Percentiles rank a stretch among this genome's conserved stretches.
phyloP scores from a whole-genome alignment of 2,888 invertebrate genomes.

The Keiferia lycopersicella region DNA sequence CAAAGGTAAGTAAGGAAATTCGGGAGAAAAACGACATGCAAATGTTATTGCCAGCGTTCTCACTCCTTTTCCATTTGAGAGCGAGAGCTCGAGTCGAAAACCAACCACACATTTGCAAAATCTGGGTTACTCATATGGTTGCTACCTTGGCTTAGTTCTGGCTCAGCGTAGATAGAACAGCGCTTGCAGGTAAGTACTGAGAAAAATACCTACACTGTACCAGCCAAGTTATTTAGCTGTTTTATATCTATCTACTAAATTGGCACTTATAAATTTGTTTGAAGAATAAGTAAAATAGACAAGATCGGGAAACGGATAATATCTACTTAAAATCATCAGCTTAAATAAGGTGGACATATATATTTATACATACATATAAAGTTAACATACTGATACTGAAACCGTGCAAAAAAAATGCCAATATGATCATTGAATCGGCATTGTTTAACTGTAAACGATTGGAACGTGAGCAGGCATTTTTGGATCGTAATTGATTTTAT shows the following conservation, averaged over 20 bases:
- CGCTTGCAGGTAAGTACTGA: not conserved
- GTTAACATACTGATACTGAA: not conserved
- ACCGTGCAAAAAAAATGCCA: not conserved
- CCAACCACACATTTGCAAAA: conserved; percentile 7
- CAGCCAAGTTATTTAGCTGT: too few relatives aligned
- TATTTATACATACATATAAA: too few relatives aligned
- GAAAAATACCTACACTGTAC: not conserved
- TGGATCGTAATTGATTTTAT: conserved; percentile 22
- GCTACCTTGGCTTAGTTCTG: not conserved
- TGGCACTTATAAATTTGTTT: too few relatives aligned
- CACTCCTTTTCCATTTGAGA: not conserved
- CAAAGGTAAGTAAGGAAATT: conserved; percentile 1
- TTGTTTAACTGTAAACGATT: conserved; percentile 23
- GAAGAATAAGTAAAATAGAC: too few relatives aligned
- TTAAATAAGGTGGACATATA: too few relatives aligned
- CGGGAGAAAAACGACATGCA: conserved; percentile 17
- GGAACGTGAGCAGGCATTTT: conserved; percentile 14
- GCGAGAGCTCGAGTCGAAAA: not conserved
- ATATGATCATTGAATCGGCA: not conserved
- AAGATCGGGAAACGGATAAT: too few relatives aligned
- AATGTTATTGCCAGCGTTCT: conserved; percentile 15
- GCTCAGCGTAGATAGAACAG: not conserved
- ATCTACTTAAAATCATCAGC: too few relatives aligned
- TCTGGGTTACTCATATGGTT: not conserved
- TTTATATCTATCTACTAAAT: too few relatives aligned